phyloP scores from a whole-genome alignment of 2,113 vertebrate species.

The Phrynosoma platyrhinos region DNA sequence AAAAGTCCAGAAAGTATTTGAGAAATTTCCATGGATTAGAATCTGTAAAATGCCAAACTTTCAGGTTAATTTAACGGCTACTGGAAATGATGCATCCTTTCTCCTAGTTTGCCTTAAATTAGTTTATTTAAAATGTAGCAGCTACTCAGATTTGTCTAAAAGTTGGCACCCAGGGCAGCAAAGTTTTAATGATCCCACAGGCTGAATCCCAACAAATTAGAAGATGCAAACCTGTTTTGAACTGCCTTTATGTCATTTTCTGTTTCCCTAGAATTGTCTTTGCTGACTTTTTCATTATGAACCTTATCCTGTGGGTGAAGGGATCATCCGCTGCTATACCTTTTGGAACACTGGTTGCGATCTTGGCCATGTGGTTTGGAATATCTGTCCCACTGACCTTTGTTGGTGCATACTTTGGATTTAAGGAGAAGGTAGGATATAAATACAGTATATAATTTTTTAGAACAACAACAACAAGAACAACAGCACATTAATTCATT shows the following conservation, averaged over 20 bases:
- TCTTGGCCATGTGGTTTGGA: constrained; percentile 91
- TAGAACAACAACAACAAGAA: not conserved
- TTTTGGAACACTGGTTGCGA: constrained; percentile 86
- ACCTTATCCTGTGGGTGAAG: constrained; percentile 92
- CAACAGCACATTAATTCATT: too few species aligned
- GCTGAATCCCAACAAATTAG: too few species aligned
- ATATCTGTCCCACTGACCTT: constrained; percentile 92
- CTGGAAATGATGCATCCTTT: too few species aligned
- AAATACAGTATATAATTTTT: not conserved
- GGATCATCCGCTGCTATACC: constrained; percentile 90
- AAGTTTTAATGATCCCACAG: not conserved
- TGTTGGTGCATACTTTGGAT: constrained; percentile 90
- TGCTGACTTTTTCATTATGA: constrained; percentile 93
- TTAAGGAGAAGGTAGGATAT: constrained; percentile 84
- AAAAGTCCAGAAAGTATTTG: too few species aligned
- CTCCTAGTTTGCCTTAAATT: too few species aligned
- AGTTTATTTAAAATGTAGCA: too few species aligned
- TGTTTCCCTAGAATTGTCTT: constrained; percentile 84
- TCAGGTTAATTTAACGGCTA: too few species aligned
- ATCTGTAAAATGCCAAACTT: too few species aligned
- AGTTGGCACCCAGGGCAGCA: too few species aligned
- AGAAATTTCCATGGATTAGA: too few species aligned
- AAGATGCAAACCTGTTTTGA: not conserved
- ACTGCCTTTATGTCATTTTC: not conserved
- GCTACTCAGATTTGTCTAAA: too few species aligned